Evolutionary conservation across 2,113 vertebrate species (phyloP), one percentile per base, ranked within the genome.

Genomic region (Ciconia maguari): DNA sequence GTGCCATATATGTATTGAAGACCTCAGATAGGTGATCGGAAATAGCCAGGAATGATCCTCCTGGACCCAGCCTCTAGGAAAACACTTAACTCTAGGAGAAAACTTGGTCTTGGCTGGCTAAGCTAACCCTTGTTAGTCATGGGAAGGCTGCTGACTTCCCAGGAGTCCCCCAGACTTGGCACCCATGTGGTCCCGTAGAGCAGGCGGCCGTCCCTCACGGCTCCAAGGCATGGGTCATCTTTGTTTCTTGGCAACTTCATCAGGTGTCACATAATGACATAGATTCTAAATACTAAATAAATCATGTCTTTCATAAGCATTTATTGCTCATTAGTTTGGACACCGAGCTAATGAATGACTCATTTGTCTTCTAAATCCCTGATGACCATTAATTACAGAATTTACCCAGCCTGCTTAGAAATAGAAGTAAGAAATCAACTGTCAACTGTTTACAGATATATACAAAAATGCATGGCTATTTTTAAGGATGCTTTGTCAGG

Each of bases 291-390:
- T 80, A 34, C 93, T 91, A 95, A 96, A 96, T 97, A 97, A 96
- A 97, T 97, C 95, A 96, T 81, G 68, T 90, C 94, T 95, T 95
- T 97, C 96, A 90, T 97, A 97, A 97, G 79, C 82, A 38, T 96
- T 97, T 95, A 95, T 90, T 96, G 94, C 93, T 96, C 94, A 96
- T 97, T 97, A 97, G 94, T 91, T 96, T 97, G 95, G 93, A 97
- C 84, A 95, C 52, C 0, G 0, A 94, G 93, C 84, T 97, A 96
- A 96, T 93, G 84, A 96, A 95, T 97, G 89, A 94, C 87, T 97
- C 94, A 94, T 96, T 97, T 94, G 87, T 96, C 96, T 97, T 83
- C 89, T 88, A 96, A 97, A 86, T 94, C 94, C 92, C 94, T 96
- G 91, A 97, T 78, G 94, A 91, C 91, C 91, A 93, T 93, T 96